Conservation (phyloP, 1,140 invertebrate genomes). For the Adelges cooleyi region DNA sequence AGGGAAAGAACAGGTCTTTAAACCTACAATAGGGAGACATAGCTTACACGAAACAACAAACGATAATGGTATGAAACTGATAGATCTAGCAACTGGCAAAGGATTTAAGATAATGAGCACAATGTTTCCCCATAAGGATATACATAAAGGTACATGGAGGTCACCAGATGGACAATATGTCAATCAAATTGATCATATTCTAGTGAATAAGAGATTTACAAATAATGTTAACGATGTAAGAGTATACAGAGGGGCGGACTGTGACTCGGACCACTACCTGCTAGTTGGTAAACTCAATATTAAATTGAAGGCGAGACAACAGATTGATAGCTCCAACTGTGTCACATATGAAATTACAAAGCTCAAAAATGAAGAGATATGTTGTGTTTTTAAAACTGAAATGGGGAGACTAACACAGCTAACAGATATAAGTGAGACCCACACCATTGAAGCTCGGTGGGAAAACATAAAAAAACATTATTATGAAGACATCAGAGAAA, state of each 20-base stretch:
- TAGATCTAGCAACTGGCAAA: background rate
- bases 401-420: background rate
- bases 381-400: background rate
- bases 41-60: background rate
- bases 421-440: constrained; percentile 1
- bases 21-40: background rate
- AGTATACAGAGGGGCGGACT: constrained; percentile 14
- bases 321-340: background rate
- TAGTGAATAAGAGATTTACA: background rate
- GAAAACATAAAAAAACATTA: background rate
- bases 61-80: background rate
- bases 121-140: background rate
- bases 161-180: background rate
- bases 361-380: background rate
- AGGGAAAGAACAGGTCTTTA: background rate
- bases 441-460: background rate
- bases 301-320: background rate
- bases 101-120: background rate
- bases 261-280: constrained; percentile 22
- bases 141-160: constrained; percentile 7
- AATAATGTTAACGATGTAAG: constrained; percentile 5
- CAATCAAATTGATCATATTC: constrained; percentile 25
- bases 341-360: constrained; percentile 1
- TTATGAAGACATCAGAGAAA: background rate
- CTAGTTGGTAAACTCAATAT: constrained; percentile 8